Evolutionary conservation across 1,140 invertebrate species (phyloP).

Genomic region (Carposina sasakii): DNA sequence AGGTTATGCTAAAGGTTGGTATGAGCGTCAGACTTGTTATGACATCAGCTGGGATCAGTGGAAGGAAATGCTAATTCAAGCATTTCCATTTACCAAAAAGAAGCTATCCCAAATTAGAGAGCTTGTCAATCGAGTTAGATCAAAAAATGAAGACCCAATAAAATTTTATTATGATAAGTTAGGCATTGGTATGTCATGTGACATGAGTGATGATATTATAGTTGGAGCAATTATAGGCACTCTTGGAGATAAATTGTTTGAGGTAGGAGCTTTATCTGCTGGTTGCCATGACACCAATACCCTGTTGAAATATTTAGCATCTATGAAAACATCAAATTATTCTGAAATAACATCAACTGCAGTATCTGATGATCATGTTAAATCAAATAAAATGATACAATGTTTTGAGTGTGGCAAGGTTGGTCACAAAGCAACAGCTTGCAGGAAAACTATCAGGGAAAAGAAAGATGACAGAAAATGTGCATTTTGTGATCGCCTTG

Average conservation of each 20-base stretch:
- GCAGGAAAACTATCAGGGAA: neutral
- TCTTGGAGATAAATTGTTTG: slow-evolving; percentile 8
- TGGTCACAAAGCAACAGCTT: slow-evolving; percentile 2
- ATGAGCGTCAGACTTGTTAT: slow-evolving; percentile 7
- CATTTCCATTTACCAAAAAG: slow-evolving; percentile 11
- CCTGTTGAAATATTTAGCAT: slow-evolving; percentile 8
- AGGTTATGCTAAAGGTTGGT: slow-evolving; percentile 13
- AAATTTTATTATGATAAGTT: slow-evolving; percentile 13
- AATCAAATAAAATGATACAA: neutral
- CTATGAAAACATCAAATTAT: neutral
- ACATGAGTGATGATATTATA: slow-evolving; percentile 6
- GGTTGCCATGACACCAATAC: neutral
- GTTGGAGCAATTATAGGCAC: slow-evolving; percentile 13
- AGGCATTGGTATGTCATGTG: slow-evolving; percentile 12
- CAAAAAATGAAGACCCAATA: slow-evolving; percentile 2
- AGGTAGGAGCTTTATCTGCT: slow-evolving; percentile 11
- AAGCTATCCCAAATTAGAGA: slow-evolving; percentile 9
- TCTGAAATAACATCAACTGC: neutral
- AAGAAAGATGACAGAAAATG: neutral
- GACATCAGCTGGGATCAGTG: slow-evolving; percentile 11
- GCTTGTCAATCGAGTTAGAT: slow-evolving; percentile 6
- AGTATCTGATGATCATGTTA: neutral
- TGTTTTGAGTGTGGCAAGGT: slow-evolving; percentile 2
- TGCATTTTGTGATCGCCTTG: neutral
- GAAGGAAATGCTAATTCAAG: slow-evolving; percentile 4